Conservation (phyloP, 2,797 vertebrate species). For the Microchirus variegatus region DNA sequence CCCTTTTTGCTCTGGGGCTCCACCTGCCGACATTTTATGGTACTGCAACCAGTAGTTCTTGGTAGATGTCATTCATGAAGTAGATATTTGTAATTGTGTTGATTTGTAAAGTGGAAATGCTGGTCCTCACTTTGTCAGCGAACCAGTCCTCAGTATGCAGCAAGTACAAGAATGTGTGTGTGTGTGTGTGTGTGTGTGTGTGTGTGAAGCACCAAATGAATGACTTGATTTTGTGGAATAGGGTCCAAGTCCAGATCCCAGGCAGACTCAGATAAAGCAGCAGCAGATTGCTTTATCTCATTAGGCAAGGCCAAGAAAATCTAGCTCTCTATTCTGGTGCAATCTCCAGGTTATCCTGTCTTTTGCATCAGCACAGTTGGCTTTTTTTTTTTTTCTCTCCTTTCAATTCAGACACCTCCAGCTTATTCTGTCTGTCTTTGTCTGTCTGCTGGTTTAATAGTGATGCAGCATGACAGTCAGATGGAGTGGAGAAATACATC, state of each 20-base stretch:
- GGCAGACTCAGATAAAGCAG: slow-evolving; percentile 64
- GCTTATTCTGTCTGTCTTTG: slow-evolving; percentile 31
- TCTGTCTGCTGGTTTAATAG: not conserved
- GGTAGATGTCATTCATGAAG: no score
- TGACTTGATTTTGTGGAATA: slow-evolving; percentile 46
- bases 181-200: no score
- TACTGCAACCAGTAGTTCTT: no score
- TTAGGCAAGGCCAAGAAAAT: slow-evolving; percentile 71
- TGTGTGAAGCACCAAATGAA: no score
- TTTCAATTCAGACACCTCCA: slow-evolving; percentile 50
- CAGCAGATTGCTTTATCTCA: slow-evolving; percentile 76
- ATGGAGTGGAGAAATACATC: no score
- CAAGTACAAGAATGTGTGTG: no score
- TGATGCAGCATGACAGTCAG: slow-evolving; percentile 5
- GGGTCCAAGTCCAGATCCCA: slow-evolving; percentile 55
- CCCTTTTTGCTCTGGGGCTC: no score
- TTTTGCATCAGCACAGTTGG: slow-evolving; percentile 57
- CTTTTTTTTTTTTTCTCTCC: slow-evolving; percentile 53
- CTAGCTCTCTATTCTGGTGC: slow-evolving; percentile 57
- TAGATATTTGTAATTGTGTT: no score
- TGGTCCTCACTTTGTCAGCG: no score
- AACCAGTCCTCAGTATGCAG: no score
- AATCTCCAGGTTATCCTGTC: slow-evolving; percentile 69
- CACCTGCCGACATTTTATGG: no score
- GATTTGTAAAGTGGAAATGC: no score